Evolutionary conservation across 2,888 invertebrate genomes (phyloP).

Genomic region (Yponomeuta plumbellus): DNA sequence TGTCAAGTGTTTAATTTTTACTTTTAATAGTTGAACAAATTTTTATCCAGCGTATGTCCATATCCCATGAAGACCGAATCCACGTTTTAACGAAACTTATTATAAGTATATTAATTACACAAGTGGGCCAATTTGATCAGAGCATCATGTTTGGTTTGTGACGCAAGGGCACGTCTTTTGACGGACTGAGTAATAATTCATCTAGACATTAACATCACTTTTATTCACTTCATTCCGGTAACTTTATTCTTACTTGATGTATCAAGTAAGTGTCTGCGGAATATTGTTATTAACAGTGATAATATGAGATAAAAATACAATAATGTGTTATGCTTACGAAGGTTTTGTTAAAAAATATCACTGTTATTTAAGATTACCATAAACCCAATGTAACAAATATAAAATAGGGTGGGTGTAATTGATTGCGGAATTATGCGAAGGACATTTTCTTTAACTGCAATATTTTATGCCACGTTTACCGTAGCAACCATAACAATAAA

Average conservation of each 20-base stretch:
- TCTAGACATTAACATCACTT: no score
- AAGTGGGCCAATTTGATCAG: slow-evolving; percentile 28
- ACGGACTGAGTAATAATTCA: not conserved
- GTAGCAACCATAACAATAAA: not conserved
- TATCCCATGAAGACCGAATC: not conserved
- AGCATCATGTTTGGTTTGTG: not conserved
- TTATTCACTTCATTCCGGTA: no score
- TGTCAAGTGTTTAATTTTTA: no score
- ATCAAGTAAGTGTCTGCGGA: no score
- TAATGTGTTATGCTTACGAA: no score
- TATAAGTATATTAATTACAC: slow-evolving; percentile 26
- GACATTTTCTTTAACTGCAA: slow-evolving; percentile 4
- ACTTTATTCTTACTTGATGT: no score
- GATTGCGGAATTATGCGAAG: not conserved
- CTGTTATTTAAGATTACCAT: no score
- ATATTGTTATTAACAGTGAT: no score
- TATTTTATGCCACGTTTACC: slow-evolving; percentile 2
- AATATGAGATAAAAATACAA: no score
- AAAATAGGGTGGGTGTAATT: not conserved
- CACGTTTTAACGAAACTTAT: not conserved
- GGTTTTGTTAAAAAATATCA: no score
- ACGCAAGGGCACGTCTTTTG: not conserved
- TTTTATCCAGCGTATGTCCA: not conserved
- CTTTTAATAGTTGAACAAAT: no score
- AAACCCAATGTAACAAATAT: no score